Evolutionary conservation across 2,113 vertebrate genomes (phyloP).

Genomic region (Poeciliopsis retropinna): DNA sequence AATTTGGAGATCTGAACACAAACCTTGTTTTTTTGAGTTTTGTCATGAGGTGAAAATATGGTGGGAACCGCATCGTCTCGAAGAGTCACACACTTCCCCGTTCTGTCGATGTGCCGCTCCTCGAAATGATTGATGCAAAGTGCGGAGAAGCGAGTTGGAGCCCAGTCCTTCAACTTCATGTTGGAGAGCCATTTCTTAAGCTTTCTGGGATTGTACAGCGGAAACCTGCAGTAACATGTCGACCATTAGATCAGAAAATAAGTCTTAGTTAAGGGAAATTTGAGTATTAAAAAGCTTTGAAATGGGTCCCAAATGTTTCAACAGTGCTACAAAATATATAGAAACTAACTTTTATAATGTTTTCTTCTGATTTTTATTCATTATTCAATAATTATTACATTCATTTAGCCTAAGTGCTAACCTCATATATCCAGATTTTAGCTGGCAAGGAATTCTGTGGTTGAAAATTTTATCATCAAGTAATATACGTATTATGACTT

Average conservation of each 20-base stretch:
- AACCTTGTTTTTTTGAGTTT: constrained; percentile 45
- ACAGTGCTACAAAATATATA: too few relatives aligned
- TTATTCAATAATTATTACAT: too few relatives aligned
- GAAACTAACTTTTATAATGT: too few relatives aligned
- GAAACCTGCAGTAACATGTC: constrained; percentile 56
- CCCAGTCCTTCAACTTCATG: constrained; percentile 74
- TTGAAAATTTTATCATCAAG: too few relatives aligned
- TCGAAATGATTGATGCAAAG: constrained; percentile 74
- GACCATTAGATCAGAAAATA: not conserved
- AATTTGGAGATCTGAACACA: not conserved
- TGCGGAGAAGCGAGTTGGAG: constrained; percentile 65
- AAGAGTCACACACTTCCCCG: constrained; percentile 60
- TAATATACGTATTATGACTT: too few relatives aligned
- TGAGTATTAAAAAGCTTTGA: not conserved
- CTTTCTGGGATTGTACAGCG: constrained; percentile 59
- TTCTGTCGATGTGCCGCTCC: constrained; percentile 58
- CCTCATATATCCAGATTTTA: too few relatives aligned
- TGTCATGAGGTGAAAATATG: constrained; percentile 46
- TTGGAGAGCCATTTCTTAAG: constrained; percentile 71
- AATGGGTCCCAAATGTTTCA: too few relatives aligned
- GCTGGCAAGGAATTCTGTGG: too few relatives aligned
- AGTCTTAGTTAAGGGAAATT: not conserved
- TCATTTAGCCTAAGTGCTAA: too few relatives aligned
- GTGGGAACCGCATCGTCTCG: constrained; percentile 68
- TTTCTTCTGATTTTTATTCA: too few relatives aligned